Base-by-base conservation (phyloP, 2,888 invertebrate species). In the Harmothoe impar region DNA sequence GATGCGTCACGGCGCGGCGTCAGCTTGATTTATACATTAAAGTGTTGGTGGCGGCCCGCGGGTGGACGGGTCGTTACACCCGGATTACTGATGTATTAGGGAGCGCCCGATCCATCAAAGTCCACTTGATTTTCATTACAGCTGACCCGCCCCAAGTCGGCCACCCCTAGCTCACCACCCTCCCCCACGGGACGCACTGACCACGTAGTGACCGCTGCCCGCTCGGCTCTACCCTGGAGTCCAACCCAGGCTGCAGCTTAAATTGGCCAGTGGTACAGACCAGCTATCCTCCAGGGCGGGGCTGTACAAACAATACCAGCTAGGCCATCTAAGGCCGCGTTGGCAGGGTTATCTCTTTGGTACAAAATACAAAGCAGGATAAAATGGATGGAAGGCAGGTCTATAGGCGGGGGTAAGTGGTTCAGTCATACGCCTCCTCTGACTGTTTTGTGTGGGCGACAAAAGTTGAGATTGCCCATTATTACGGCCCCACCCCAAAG, bases 21-120 rank as follows among this genome's bases (percentile, higher is more conserved):
- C 81, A 86, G 56, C 23, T 86, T 86, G 86, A 86, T 86, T 86
- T 86, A 86, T 86, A 86, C 86, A 86, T 86, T 86, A 86, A 86
- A 86, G 86, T 86, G 86, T 86, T 52, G 43, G 35, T 43, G 56
- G 56, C 86, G 31, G 54, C 0, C 10, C 23, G 51, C 54, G 0
- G 52, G 54, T 23, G 25, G 56, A 43, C 23, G 86, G 54, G 52
- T 86, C 86, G 86, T 86, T 86, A 54, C 86, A 12, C 25, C 29
- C 29, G 86, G 86, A 86, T 86, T 86, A 86, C 86, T 86, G 86
- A 86, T 86, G 86, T 56, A 86, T 86, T 86, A 52, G 54, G 56
- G 56, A 20, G 52, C 29, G 54, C 17, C 25, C 29, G 31, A 86
- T 52, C 86, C 86, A 86, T 86, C 86, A 86, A 86, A 29, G 31